Conservation (phyloP, 2,888 invertebrate species). For the Colostygia pectinataria region DNA sequence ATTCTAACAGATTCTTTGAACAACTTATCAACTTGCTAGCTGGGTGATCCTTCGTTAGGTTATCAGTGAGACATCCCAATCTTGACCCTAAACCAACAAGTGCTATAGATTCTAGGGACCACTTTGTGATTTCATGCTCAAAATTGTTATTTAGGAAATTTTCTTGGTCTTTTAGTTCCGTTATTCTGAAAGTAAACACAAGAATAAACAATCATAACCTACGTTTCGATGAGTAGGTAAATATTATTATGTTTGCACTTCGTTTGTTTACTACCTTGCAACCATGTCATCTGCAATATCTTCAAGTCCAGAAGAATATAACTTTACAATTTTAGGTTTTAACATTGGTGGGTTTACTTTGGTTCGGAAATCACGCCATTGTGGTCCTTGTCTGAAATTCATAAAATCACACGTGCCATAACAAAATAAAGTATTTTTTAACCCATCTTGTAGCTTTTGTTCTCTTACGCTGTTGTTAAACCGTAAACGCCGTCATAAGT, state of each 20-base stretch:
- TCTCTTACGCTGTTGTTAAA: slow-evolving; percentile 64
- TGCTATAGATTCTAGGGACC: slow-evolving; percentile 84
- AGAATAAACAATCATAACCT: background rate
- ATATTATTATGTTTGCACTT: background rate
- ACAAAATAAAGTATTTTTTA: background rate
- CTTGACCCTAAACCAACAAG: slow-evolving; percentile 64
- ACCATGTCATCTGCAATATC: slow-evolving; percentile 73
- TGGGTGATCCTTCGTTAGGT: slow-evolving; percentile 55
- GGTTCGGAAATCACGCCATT: slow-evolving; percentile 86
- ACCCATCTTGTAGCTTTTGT: too few species aligned
- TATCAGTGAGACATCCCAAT: slow-evolving; percentile 60
- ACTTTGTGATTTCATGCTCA: slow-evolving; percentile 81
- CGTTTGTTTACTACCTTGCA: slow-evolving; percentile 51
- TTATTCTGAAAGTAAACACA: slow-evolving; percentile 59
- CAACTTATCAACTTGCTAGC: slow-evolving; percentile 56
- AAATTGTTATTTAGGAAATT: slow-evolving; percentile 68
- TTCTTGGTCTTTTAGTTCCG: slow-evolving; percentile 48
- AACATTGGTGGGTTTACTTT: slow-evolving; percentile 86
- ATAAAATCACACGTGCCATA: background rate
- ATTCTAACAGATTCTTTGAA: slow-evolving; percentile 53
- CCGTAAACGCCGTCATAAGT: slow-evolving; percentile 63
- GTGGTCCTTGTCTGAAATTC: slow-evolving; percentile 80
- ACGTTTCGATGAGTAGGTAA: too few species aligned
- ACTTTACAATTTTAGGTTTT: slow-evolving; percentile 82
- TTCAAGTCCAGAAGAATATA: slow-evolving; percentile 75